phyloP scores from a whole-genome alignment of 2,888 invertebrate genomes.

The Steinernema hermaphroditum region DNA sequence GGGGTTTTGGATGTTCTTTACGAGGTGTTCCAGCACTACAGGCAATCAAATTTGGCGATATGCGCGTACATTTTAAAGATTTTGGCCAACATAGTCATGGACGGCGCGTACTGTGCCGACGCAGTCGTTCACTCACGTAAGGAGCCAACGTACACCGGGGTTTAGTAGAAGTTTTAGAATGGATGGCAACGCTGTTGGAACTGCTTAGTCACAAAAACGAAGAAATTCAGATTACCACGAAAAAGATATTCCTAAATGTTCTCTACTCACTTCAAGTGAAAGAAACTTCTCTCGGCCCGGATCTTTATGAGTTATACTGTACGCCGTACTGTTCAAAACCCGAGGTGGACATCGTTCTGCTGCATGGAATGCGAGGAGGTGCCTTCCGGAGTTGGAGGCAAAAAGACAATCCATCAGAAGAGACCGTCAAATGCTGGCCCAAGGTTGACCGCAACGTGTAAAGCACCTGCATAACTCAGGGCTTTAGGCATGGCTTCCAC shows the following conservation, averaged over 20 bases:
- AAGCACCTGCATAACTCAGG: conserved; percentile 1
- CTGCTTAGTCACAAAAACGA: conserved; percentile 47
- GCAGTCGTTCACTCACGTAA: conserved; percentile 47
- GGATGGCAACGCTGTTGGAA: conserved; percentile 54
- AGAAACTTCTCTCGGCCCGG: conserved; percentile 44
- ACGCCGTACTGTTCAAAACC: conserved; percentile 42
- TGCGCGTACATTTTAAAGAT: conserved; percentile 46
- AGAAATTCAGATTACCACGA: conserved; percentile 51
- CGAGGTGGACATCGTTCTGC: conserved; percentile 57
- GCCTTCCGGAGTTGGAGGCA: conserved; percentile 62
- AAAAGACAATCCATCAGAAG: conserved; percentile 46
- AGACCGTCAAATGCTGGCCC: conserved; percentile 60
- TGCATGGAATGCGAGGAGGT: conserved; percentile 61
- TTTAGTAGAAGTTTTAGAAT: conserved; percentile 43
- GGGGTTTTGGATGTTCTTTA: conserved; percentile 35
- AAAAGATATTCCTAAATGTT: conserved; percentile 58
- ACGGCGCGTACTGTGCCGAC: conserved; percentile 48
- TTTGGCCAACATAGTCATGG: conserved; percentile 54
- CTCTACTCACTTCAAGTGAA: conserved; percentile 47
- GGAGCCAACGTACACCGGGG: neutral
- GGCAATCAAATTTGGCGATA: conserved; percentile 24
- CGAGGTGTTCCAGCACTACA: conserved; percentile 35
- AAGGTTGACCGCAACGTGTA: conserved; percentile 39
- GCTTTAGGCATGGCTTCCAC: conserved; percentile 54
- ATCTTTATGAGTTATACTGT: conserved; percentile 57